Conservation (phyloP, 2,113 vertebrate species). For the Nymphicus hollandicus region DNA sequence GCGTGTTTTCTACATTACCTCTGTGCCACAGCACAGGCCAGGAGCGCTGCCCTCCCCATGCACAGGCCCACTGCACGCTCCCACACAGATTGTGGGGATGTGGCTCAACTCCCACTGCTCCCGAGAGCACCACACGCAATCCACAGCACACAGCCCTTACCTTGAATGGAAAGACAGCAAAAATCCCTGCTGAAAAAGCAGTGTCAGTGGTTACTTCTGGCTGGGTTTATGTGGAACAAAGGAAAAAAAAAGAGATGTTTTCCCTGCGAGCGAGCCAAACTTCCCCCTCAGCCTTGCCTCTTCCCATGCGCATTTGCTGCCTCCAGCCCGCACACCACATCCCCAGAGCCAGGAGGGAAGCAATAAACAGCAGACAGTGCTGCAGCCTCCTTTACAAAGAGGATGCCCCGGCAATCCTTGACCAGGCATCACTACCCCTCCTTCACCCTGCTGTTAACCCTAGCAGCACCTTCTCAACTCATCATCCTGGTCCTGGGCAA, state of each 20-base stretch:
- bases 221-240: background rate
- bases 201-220: background rate
- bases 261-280: background rate
- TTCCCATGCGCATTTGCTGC: background rate
- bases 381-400: background rate
- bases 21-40: background rate
- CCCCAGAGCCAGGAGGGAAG: background rate
- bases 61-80: accelerated
- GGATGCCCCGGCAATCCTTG: background rate
- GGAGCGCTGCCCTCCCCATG: background rate
- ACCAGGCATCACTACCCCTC: background rate
- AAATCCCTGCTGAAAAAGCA: background rate
- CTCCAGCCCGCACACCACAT: background rate
- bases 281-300: slow-evolving; percentile 10
- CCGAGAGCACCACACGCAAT: background rate
- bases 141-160: background rate
- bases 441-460: background rate
- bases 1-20: accelerated
- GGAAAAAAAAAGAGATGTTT: background rate
- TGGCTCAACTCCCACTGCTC: background rate
- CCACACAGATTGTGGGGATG: background rate
- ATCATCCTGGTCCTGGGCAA: background rate
- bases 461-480: background rate
- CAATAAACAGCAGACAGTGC: background rate
- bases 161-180: background rate